These are phyloP conservation scores for Bos javanicus DNA, from an alignment of 2,113 vertebrate genomes.

Conservation along the genomic window DNA sequence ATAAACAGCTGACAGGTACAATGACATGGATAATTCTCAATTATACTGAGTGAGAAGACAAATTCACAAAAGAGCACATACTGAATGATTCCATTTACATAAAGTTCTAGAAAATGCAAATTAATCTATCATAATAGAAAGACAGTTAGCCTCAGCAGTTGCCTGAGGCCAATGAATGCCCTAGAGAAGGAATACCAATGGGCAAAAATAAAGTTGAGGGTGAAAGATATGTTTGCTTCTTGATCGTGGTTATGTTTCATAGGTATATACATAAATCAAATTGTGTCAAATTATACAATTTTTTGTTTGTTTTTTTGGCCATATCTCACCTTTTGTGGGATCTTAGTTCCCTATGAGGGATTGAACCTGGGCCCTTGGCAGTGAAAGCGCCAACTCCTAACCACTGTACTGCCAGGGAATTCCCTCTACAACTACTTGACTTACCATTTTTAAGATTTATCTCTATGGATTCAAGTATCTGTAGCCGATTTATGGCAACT, in stretches of 20 bases:
- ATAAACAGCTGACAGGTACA: not conserved
- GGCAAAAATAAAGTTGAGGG: not conserved
- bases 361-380: not conserved
- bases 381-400: not conserved
- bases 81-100: not conserved
- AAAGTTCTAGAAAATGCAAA: constrained; percentile 18
- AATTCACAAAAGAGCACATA: not conserved
- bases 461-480: not conserved
- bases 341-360: not conserved
- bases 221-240: not conserved
- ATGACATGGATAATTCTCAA: not conserved
- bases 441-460: not conserved
- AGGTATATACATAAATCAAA: not conserved
- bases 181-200: not conserved
- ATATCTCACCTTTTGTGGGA: not conserved
- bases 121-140: not conserved
- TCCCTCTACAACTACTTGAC: not conserved
- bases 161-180: not conserved
- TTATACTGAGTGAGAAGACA: not conserved
- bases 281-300: not conserved
- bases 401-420: not conserved
- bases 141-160: not conserved
- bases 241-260: not conserved
- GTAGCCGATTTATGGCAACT: not conserved
- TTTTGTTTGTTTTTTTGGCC: not conserved